Evolutionary conservation across 2,797 vertebrate species (phyloP).

Genomic region (Scarus forsteni): DNA sequence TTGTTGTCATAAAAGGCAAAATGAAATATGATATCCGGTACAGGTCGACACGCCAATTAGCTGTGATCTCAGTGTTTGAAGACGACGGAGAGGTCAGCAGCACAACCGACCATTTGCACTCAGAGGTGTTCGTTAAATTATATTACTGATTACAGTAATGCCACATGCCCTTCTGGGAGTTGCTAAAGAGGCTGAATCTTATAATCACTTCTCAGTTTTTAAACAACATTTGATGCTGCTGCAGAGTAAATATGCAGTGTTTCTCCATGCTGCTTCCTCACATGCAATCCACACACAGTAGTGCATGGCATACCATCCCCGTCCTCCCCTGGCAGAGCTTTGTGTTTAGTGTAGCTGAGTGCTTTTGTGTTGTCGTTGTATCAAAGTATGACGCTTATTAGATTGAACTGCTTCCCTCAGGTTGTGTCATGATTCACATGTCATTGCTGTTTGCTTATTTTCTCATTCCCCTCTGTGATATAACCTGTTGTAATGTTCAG

Average conservation of each 20-base stretch:
- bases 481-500: background rate
- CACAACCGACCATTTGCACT: conserved; percentile 44
- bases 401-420: conserved; percentile 35
- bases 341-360: conserved; percentile 52
- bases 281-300: conserved; percentile 34
- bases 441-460: conserved; percentile 37
- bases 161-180: conserved; percentile 29
- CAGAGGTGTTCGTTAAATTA: conserved; percentile 60
- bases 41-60: conserved; percentile 33
- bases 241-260: conserved; percentile 22
- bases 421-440: conserved; percentile 21
- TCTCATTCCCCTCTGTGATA: conserved; percentile 23
- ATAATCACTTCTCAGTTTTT: conserved; percentile 37
- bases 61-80: conserved; percentile 25
- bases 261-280: conserved; percentile 20
- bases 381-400: conserved; percentile 52
- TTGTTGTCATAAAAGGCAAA: conserved; percentile 11
- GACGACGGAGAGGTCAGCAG: conserved; percentile 58
- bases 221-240: conserved; percentile 29
- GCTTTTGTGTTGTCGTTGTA: conserved; percentile 52
- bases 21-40: conserved; percentile 30
- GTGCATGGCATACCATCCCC: conserved; percentile 61
- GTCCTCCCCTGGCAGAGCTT: conserved; percentile 51
- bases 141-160: conserved; percentile 52
- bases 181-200: conserved; percentile 24